Evolutionary conservation across 2,113 vertebrate genomes (phyloP), one percentile per base, ranked within the genome.

Genomic region (Tyrannus savana): DNA sequence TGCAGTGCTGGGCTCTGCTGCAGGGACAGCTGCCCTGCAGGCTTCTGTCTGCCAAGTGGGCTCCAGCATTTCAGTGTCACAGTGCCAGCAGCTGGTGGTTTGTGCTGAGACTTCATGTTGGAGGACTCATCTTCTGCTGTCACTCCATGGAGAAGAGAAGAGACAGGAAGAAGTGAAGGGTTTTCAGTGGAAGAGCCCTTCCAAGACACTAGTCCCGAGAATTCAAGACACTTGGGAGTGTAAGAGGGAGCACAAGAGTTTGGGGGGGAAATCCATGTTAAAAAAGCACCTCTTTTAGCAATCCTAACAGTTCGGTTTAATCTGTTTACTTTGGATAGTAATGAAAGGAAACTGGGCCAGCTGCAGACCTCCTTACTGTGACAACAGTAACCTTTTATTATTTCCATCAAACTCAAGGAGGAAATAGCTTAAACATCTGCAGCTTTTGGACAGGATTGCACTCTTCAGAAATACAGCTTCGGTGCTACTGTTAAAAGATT

Each of bases 401-500:
- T 97, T 97, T 98, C 96, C 97, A 97, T 98, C 97, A 97, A 97
- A 97, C 97, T 97, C 91, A 21, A 89, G 95, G 97, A 98, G 98
- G 98, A 98, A 98, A 98, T 98, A 97, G 98, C 96, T 98, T 98
- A 97, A 97, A 97, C 98, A 98, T 98, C 97, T 98, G 98, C 95
- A 97, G 93, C 60, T 96, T 95, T 98, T 98, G 98, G 98, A 97
- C 92, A 81, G 95, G 95, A 74, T 88, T 97, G 95, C 95, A 89
- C 77, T 31, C 93, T 92, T 92, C 93, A 89, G 56, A 97, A 97
- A 94, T 84, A 89, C 82, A 93, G 97, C 91, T 96, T 89, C 56
- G 46, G 31, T 90, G 97, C 97, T 98, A 97, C 98, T 98, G 97
- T 85, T 93, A 96, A 98, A 97, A 90, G 95, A 97, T 96, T 97